phyloP scores from a whole-genome alignment of 2,888 invertebrate genomes.

The Taphrorychus bicolor region DNA sequence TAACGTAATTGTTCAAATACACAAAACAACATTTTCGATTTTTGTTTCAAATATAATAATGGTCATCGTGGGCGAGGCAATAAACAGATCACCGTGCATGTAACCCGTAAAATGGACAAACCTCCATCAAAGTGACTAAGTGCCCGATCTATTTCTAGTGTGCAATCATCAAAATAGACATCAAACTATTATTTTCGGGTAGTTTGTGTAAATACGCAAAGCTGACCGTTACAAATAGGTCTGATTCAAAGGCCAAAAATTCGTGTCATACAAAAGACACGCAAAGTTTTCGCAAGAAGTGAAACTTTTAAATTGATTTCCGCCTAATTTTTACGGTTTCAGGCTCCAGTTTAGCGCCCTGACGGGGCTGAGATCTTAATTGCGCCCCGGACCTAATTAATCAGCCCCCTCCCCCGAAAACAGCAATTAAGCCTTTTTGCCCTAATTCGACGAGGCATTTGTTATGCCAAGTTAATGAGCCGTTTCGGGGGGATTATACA shows the following conservation, averaged over 20 bases:
- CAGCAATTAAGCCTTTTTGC: neutral
- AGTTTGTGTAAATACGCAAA: conserved; percentile 18
- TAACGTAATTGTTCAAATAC: too few species aligned
- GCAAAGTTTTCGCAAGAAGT: neutral
- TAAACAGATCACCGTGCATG: neutral
- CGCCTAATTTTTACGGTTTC: neutral
- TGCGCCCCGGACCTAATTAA: neutral
- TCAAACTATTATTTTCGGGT: conserved; percentile 16
- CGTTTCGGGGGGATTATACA: neutral
- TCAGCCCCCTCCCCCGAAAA: neutral
- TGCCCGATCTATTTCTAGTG: neutral
- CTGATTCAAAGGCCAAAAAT: conserved; percentile 12
- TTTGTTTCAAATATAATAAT: too few species aligned
- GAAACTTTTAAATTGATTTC: neutral
- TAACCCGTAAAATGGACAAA: neutral
- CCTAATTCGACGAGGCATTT: neutral
- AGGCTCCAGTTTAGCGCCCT: neutral
- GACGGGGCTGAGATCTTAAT: neutral
- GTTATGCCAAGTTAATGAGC: neutral
- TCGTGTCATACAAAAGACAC: neutral
- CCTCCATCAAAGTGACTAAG: neutral
- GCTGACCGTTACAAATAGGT: conserved; percentile 13
- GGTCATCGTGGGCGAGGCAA: neutral
- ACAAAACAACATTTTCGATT: too few species aligned
- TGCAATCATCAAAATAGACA: neutral